Percentiles rank a stretch among this genome's conserved stretches.
phyloP scores from a whole-genome alignment of 2,113 vertebrate genomes.

The Motacilla alba region DNA sequence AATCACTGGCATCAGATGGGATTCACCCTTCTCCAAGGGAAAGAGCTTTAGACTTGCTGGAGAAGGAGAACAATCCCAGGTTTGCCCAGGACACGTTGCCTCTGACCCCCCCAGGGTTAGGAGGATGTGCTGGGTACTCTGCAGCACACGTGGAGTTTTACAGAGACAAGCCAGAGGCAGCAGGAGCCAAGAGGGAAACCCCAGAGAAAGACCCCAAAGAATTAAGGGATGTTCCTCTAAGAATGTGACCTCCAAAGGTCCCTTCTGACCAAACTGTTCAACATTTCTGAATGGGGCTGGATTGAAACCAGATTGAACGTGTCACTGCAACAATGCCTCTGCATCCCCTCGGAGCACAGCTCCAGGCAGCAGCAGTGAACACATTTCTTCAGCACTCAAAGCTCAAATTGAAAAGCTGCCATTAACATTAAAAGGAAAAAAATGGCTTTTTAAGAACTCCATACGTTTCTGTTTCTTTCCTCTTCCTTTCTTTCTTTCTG shows the following conservation, averaged over 20 bases:
- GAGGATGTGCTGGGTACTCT: not conserved
- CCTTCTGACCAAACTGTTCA: not conserved
- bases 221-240: not conserved
- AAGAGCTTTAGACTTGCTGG: not conserved
- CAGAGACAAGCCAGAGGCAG: not conserved
- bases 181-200: not conserved
- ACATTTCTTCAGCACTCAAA: constrained; percentile 61
- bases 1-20: not conserved
- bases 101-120: not conserved
- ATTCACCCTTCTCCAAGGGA: not conserved
- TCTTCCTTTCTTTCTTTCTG: constrained; percentile 56
- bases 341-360: constrained; percentile 33
- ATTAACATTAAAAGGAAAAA: constrained; percentile 60
- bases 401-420: constrained; percentile 67
- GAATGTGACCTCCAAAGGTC: not conserved
- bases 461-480: constrained; percentile 53
- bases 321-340: constrained; percentile 55
- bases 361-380: constrained; percentile 59
- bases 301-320: constrained; percentile 45
- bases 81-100: not conserved
- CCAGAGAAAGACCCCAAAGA: not conserved
- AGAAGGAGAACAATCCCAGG: not conserved
- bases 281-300: not conserved
- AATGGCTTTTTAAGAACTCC: constrained; percentile 63
- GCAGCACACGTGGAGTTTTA: accelerated